Conservation (phyloP, 1,140 invertebrate genomes). For the Lasioglossum albipes region DNA sequence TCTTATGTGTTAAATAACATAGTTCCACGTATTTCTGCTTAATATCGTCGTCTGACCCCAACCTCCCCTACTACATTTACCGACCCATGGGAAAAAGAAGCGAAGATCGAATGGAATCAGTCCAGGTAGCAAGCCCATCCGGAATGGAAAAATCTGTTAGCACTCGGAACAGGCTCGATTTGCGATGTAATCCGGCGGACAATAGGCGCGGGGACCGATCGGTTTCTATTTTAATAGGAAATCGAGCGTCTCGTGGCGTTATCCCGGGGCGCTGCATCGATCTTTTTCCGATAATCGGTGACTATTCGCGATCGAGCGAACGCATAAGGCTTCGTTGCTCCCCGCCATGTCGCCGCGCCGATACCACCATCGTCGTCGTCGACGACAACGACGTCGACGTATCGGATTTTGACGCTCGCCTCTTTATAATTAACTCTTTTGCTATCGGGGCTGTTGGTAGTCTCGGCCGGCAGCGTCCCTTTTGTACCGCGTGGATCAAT, state of each 20-base stretch:
- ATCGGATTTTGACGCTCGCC: slow-evolving; percentile 61
- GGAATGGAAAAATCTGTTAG: not conserved
- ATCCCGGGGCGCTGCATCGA: not conserved
- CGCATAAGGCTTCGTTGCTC: slow-evolving; percentile 5
- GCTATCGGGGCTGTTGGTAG: slow-evolving; percentile 53
- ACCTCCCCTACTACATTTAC: too few relatives aligned
- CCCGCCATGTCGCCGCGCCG: not conserved
- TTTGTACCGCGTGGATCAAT: slow-evolving; percentile 70
- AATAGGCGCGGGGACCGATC: not conserved
- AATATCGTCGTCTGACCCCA: too few relatives aligned
- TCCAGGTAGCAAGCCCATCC: too few relatives aligned
- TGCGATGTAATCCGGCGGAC: not conserved
- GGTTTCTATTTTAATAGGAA: slow-evolving; percentile 28
- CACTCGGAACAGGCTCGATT: not conserved
- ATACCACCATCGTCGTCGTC: not conserved
- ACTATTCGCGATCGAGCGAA: slow-evolving; percentile 31
- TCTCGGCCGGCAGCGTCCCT: slow-evolving; percentile 48
- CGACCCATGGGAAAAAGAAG: too few relatives aligned
- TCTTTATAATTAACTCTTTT: slow-evolving; percentile 74
- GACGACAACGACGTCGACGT: slow-evolving; percentile 27
- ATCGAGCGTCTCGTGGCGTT: slow-evolving; percentile 2
- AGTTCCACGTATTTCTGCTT: too few relatives aligned
- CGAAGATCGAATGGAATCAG: too few relatives aligned
- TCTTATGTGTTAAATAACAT: too few relatives aligned
- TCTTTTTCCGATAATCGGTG: slow-evolving; percentile 26